Evolutionary conservation across 1,140 invertebrate genomes (phyloP), one percentile per base, ranked within the genome.

Genomic region (Contarinia nasturtii): DNA sequence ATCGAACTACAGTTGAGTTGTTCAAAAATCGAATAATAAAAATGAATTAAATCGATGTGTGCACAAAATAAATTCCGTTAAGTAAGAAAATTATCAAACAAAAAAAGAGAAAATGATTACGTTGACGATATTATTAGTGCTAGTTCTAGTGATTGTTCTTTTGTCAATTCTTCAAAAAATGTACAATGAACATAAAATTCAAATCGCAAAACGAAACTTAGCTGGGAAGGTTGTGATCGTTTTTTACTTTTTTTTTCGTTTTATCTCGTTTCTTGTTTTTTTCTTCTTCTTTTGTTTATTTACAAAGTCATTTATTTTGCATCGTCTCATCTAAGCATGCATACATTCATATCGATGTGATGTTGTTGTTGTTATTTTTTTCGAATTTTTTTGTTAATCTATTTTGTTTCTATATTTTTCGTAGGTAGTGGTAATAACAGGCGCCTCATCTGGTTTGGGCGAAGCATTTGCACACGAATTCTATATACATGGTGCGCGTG

Each of bases 371-470:
- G n/a, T n/a, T n/a, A n/a, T n/a, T n/a, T n/a, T n/a, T n/a, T n/a
- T n/a, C n/a, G n/a, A n/a, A 19, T 36, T 40, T 18, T 19, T 47
- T 51, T 8, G 1, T 20, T 8, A 38, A 33, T 41, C 33, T 10
- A 8, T 21, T 18, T 33, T 33, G n/a, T 2, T n/a, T 40, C 49
- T 49, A 51, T 54, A 48, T 27, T 7, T 10, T 48, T 44, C 22
- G 27, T 38, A 94, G 83, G 86, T 94, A 41, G 88, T 95, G 19
- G 66, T 95, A 10, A 90, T 96, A 53, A 95, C 91, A 49, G 92
- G 92, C 15, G 89, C 90, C 3, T 92, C 86, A 69, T 94, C 89
- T 43, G 91, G 91, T 27, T 27, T 10, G 10, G 27, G 27, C 27
- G 86, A 94, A 74, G 81, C 86, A 15, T 66, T 94, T 49, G 84